Evolutionary conservation across 2,888 invertebrate genomes (phyloP).

Genomic region (Pseudococcus viburni): DNA sequence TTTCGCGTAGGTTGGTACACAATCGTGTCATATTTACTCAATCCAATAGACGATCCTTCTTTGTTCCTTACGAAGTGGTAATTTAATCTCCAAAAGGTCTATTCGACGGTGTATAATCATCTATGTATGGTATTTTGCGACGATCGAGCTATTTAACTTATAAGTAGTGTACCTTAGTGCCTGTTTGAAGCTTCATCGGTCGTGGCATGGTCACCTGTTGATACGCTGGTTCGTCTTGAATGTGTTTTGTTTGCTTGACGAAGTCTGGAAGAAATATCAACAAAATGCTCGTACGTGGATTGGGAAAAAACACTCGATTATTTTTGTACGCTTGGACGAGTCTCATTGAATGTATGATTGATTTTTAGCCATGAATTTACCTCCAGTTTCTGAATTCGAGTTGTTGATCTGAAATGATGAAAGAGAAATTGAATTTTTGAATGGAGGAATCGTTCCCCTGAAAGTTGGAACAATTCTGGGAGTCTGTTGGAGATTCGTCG

Average conservation of each 20-base stretch:
- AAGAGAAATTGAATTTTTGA: too few species aligned
- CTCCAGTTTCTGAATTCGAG: too few species aligned
- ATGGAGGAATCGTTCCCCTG: too few species aligned
- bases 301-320: too few species aligned
- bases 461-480: too few species aligned
- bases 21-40: neutral
- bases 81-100: slow-evolving; percentile 5
- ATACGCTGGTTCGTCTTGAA: neutral
- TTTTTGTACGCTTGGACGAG: too few species aligned
- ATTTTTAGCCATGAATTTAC: too few species aligned
- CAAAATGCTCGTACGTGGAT: neutral
- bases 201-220: neutral
- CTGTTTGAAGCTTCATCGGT: neutral
- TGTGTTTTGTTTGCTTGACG: neutral
- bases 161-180: neutral
- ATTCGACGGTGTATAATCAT: neutral
- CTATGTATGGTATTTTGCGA: neutral
- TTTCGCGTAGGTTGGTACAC: neutral
- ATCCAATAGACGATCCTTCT: neutral
- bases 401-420: too few species aligned
- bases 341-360: too few species aligned
- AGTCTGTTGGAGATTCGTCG: too few species aligned
- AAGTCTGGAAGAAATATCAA: neutral
- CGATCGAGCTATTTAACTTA: neutral
- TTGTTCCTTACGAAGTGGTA: neutral